phyloP scores from a whole-genome alignment of 2,888 invertebrate species.

The Cerastis leucographa region DNA sequence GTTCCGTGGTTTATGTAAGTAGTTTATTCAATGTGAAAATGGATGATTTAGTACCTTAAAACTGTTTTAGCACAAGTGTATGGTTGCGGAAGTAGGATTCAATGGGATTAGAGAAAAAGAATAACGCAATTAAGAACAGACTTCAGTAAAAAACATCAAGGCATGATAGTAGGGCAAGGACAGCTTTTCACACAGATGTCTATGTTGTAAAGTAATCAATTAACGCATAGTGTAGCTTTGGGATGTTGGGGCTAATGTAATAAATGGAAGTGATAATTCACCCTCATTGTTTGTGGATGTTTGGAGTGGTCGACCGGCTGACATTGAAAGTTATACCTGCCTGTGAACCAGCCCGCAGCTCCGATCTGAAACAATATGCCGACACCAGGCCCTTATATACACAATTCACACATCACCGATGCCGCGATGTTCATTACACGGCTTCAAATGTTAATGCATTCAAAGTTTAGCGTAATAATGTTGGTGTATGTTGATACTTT shows the following conservation, averaged over 20 bases:
- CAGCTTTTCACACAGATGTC: constrained; percentile 35
- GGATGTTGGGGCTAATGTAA: constrained; percentile 67
- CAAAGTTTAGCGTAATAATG: constrained; percentile 61
- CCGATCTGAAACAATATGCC: constrained; percentile 94
- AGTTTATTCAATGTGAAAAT: constrained; percentile 14
- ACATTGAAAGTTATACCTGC: constrained; percentile 98
- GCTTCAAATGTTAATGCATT: constrained; percentile 63
- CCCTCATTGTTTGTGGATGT: constrained; percentile 97
- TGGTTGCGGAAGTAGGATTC: constrained; percentile 22
- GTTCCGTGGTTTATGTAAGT: constrained; percentile 12
- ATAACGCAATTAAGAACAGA: constrained; percentile 25
- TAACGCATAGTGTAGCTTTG: constrained; percentile 48
- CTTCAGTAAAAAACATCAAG: constrained; percentile 24
- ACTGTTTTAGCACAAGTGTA: constrained; percentile 37
- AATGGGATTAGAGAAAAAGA: constrained; percentile 28
- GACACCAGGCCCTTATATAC: constrained; percentile 84
- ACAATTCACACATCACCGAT: constrained; percentile 65
- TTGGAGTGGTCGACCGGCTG: constrained; percentile 99
- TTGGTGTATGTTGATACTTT: constrained; percentile 55
- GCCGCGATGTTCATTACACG: constrained; percentile 44
- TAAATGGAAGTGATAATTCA: constrained; percentile 91
- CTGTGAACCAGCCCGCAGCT: constrained; percentile 98
- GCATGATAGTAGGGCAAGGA: constrained; percentile 20
- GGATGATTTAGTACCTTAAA: constrained; percentile 18
- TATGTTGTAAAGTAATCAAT: constrained; percentile 46